Evolutionary conservation across 2,888 invertebrate genomes (phyloP), one percentile per base, ranked within the genome.

Genomic region (Trachelus stipa): DNA sequence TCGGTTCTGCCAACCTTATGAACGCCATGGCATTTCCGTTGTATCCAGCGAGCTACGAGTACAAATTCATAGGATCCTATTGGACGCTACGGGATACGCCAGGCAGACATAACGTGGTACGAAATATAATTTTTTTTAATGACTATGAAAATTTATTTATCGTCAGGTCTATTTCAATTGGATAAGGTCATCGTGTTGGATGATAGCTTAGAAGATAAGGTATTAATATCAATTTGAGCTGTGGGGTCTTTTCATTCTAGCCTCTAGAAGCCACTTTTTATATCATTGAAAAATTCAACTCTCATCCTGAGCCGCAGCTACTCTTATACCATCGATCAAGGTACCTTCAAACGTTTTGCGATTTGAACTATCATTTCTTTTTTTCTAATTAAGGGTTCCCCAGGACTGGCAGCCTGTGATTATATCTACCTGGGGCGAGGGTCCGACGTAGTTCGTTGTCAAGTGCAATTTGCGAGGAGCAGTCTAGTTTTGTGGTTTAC

Each of bases 1-100:
- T 83, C 86, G 81, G 77, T 71, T 71, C 56, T 74, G 81, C 71
- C 74, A 56, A 77, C 68, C 74, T 34, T 40, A 34, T 4, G n/a
- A 69, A 30, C 73, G 68, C 37, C 40, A 12, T 33, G 71, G 15
- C 68, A 31, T 75, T 40, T 35, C 75, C 75, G 31, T n/a, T 56
- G 75, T 31, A 34, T n/a, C 75, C 35, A 23, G 56, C 56, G 0
- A 56, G 56, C 56, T 23, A 56, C 56, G 9, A n/a, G n/a, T n/a
- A n/a, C n/a, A n/a, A 23, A 23, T 56, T 23, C 56, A 23, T 9
- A 23, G 23, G 56, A 56, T 56, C 56, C 9, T 23, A 56, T 56
- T 56, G 56, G 56, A 9, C 56, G 23, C 15, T 40, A 15, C 15
- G 40, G 15, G 4, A 15, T 15, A 40, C 6, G 15, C 40, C 15